Base-by-base conservation (phyloP, 2,888 invertebrate genomes). In the Lycaena phlaeas region DNA sequence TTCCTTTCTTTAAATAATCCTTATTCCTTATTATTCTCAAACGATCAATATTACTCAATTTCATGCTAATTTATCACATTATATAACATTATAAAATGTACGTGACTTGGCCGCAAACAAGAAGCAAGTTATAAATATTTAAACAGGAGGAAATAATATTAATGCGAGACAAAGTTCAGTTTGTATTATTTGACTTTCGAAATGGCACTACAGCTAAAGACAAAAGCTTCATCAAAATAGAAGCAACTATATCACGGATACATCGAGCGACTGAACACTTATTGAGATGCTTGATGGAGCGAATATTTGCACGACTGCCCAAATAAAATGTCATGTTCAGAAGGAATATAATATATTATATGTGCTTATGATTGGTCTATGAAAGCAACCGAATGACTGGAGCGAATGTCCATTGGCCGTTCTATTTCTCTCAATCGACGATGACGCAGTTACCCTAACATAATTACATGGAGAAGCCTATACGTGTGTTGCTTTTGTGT, bases 381-480 rank as follows among this genome's bases (percentile, higher is more conserved):
- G n/a, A n/a, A n/a, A n/a, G n/a, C n/a, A n/a, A n/a, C n/a, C n/a
- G n/a, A n/a, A n/a, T n/a, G n/a, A n/a, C n/a, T n/a, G n/a, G n/a
- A n/a, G n/a, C n/a, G n/a, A n/a, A n/a, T n/a, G n/a, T n/a, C 29
- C 9, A 29, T 29, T 29, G 14, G 14, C 14, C 14, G 29, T 14
- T 9, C 14, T 29, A 29, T n/a, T 14, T 29, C 14, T 14, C n/a
- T 29, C 29, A 14, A n/a, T n/a, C 14, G 9, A 29, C 14, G 14
- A 29, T 29, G n/a, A n/a, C n/a, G n/a, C n/a, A n/a, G n/a, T 29
- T 14, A 29, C 14, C 14, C 14, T 29, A 29, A 29, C 29, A 29
- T 14, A 29, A 14, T 29, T 29, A n/a, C 29, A 29, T 29, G n/a
- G n/a, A n/a, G n/a, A 29, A 14, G 29, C 29, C 14, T n/a, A n/a